A percentile compares a stretch with the other conserved stretches of the same genome.
These are phyloP conservation scores for Ciconia boyciana DNA, from an alignment of 2,113 vertebrate species.

Conservation along the genomic window DNA sequence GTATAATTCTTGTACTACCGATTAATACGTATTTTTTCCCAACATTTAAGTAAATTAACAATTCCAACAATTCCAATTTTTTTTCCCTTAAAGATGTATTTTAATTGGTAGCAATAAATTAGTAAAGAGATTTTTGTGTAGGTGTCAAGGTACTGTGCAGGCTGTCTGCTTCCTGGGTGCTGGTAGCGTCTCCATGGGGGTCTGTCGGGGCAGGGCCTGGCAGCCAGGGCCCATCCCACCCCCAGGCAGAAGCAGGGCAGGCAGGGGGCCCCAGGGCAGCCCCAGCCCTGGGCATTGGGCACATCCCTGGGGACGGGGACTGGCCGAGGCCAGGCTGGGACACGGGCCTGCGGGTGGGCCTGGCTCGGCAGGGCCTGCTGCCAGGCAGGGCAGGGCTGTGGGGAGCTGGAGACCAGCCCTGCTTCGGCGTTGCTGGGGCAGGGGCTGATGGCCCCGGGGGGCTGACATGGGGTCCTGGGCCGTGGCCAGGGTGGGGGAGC, in stretches of 20 bases:
- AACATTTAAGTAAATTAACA: background rate
- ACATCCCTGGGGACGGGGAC: background rate
- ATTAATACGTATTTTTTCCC: background rate
- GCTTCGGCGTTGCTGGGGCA: rapidly evolving
- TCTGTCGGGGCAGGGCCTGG: too few relatives aligned
- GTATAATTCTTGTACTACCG: background rate
- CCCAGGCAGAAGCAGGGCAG: background rate
- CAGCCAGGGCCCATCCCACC: too few relatives aligned
- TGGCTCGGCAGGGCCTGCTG: rapidly evolving
- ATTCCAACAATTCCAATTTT: background rate
- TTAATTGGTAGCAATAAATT: background rate
- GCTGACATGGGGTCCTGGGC: background rate
- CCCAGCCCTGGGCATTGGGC: rapidly evolving
- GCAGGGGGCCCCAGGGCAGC: rapidly evolving
- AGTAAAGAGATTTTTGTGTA: background rate
- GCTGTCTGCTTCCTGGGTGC: background rate
- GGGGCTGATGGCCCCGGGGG: rapidly evolving
- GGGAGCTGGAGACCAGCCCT: background rate
- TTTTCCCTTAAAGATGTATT: background rate
- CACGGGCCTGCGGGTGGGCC: rapidly evolving
- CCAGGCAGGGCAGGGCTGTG: background rate
- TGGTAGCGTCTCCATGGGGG: rapidly evolving
- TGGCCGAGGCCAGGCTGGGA: background rate
- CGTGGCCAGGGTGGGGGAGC: too few relatives aligned
- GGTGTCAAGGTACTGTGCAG: too few relatives aligned